A percentile compares a stretch with the other conserved stretches of the same genome.
Conservation (phyloP, 2,113 vertebrate species). For the Rattus rattus region DNA sequence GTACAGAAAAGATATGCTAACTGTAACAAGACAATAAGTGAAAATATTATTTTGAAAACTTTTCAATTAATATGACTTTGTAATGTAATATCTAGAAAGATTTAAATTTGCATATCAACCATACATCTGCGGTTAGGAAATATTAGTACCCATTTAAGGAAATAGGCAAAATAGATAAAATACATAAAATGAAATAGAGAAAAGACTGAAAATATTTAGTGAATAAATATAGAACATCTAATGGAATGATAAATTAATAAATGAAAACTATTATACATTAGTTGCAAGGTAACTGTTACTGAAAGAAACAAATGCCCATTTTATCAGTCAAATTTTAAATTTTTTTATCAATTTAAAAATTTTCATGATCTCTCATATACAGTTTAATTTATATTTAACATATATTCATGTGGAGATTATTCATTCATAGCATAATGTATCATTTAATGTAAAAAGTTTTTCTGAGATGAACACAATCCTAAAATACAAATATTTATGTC, state of each 20-base stretch:
- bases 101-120: constrained; percentile 1
- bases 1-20: background rate
- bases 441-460: constrained; percentile 14
- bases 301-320: background rate
- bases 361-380: background rate
- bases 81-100: background rate
- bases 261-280: background rate
- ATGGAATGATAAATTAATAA: background rate
- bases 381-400: constrained; percentile 25
- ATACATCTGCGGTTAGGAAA: background rate
- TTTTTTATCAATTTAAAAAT: background rate
- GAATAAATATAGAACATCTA: background rate
- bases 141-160: background rate
- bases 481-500: background rate
- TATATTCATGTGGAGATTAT: background rate
- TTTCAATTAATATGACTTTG: constrained; percentile 26
- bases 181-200: background rate
- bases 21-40: background rate
- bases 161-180: background rate
- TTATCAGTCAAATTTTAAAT: constrained; percentile 13
- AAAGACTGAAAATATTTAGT: background rate
- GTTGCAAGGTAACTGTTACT: background rate
- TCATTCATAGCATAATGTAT: constrained; percentile 37
- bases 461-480: background rate
- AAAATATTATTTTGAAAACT: background rate